These are phyloP conservation scores for Corythornis cristatus DNA, from an alignment of 2,113 vertebrate species.

Conservation along the genomic window DNA sequence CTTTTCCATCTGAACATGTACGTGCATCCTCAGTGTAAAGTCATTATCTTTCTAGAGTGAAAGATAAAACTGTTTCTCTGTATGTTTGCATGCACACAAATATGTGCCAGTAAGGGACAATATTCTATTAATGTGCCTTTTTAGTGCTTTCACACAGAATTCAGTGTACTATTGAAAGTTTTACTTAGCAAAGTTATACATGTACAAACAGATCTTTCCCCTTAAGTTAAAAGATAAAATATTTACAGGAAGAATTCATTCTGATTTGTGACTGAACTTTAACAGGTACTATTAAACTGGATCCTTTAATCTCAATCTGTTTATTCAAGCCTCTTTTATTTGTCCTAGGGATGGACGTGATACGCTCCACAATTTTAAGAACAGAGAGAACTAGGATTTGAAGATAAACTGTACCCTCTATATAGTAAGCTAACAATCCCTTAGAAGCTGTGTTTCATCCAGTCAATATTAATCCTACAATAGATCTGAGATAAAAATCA, in stretches of 20 bases:
- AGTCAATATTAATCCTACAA: background rate
- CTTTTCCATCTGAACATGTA: background rate
- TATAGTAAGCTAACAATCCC: background rate
- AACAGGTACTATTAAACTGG: background rate
- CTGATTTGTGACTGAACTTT: background rate
- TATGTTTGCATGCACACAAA: background rate
- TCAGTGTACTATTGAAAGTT: background rate
- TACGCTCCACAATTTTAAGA: background rate
- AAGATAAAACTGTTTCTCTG: background rate
- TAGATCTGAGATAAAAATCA: background rate
- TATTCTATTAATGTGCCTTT: background rate
- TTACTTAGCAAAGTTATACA: background rate
- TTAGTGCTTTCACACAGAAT: background rate
- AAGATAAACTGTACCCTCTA: slow-evolving; percentile 8
- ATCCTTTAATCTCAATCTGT: background rate
- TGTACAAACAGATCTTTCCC: background rate
- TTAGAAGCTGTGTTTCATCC: background rate
- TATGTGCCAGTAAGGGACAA: background rate
- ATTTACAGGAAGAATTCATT: background rate
- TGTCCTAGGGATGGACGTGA: background rate
- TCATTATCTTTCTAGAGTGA: background rate
- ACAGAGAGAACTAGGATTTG: slow-evolving; percentile 1
- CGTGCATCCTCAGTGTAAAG: background rate
- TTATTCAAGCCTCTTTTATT: slow-evolving; percentile 4
- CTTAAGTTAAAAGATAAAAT: background rate